Conservation (phyloP, 2,888 invertebrate species). For the Geophilus truncorum region DNA sequence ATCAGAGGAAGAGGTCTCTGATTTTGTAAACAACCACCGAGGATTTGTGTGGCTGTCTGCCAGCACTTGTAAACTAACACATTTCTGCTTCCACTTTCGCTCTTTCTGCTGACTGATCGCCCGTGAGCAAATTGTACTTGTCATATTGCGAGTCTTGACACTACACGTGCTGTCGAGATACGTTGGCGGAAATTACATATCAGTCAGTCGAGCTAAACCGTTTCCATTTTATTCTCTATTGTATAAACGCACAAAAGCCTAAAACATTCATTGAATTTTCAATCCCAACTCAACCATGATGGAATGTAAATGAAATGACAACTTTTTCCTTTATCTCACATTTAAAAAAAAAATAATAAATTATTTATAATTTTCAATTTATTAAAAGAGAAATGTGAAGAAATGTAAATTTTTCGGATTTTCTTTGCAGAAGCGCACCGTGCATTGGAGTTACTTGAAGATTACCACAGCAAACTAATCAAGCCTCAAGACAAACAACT, state of each 20-base stretch:
- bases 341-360: no score
- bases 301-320: no score
- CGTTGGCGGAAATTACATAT: constrained; percentile 6
- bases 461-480: constrained; percentile 91
- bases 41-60: not conserved
- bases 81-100: not conserved
- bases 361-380: no score
- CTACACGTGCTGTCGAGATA: not conserved
- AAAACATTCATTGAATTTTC: no score
- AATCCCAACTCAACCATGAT: no score
- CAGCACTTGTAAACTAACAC: not conserved
- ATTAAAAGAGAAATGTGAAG: no score
- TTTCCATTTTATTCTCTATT: no score
- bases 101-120: not conserved
- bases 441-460: constrained; percentile 95
- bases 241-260: no score
- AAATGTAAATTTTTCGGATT: not conserved
- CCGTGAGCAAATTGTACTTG: constrained; percentile 9
- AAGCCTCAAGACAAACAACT: constrained; percentile 93
- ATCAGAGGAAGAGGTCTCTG: constrained; percentile 21
- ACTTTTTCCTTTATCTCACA: no score
- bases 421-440: constrained; percentile 76
- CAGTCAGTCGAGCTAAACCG: not conserved
- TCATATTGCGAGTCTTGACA: not conserved
- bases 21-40: constrained; percentile 6